Evolutionary conservation across 2,113 vertebrate genomes (phyloP).

Genomic region (Hylia prasina): DNA sequence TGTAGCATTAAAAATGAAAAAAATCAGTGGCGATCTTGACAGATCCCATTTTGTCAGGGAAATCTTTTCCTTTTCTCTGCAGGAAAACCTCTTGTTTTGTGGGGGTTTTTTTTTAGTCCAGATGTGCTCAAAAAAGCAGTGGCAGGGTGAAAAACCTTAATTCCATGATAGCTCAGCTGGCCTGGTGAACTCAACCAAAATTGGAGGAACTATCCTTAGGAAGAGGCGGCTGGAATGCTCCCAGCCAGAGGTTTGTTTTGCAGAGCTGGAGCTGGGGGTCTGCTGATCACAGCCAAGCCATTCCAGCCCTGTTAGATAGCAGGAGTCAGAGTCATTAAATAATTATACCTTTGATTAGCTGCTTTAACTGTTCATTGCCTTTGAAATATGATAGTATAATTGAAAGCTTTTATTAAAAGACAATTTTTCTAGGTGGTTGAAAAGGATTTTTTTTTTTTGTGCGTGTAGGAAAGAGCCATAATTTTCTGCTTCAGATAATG

Average conservation of each 20-base stretch:
- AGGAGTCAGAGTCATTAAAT: slow-evolving; percentile 69
- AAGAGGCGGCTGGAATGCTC: slow-evolving; percentile 50
- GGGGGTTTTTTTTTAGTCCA: not conserved
- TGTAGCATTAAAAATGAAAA: not conserved
- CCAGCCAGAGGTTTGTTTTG: slow-evolving; percentile 14
- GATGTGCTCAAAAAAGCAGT: not conserved
- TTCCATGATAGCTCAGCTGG: not conserved
- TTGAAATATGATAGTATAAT: slow-evolving; percentile 82
- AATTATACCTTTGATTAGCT: slow-evolving; percentile 80
- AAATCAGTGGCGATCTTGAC: not conserved
- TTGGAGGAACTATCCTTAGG: not conserved
- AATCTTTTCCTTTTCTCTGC: not conserved
- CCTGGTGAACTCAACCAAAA: not conserved
- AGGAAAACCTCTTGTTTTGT: not conserved
- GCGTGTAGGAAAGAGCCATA: slow-evolving; percentile 27
- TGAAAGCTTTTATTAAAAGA: slow-evolving; percentile 75
- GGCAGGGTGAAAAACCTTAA: not conserved
- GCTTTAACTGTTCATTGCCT: slow-evolving; percentile 67
- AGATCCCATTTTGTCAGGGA: not conserved
- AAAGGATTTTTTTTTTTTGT: slow-evolving; percentile 57
- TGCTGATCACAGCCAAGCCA: slow-evolving; percentile 77
- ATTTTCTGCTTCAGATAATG: slow-evolving; percentile 46
- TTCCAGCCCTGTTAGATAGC: slow-evolving; percentile 50
- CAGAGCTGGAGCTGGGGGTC: slow-evolving; percentile 65
- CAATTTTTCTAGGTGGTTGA: slow-evolving; percentile 63